phyloP scores from a whole-genome alignment of 2,888 invertebrate species.

The Himalopsyche tibetana region DNA sequence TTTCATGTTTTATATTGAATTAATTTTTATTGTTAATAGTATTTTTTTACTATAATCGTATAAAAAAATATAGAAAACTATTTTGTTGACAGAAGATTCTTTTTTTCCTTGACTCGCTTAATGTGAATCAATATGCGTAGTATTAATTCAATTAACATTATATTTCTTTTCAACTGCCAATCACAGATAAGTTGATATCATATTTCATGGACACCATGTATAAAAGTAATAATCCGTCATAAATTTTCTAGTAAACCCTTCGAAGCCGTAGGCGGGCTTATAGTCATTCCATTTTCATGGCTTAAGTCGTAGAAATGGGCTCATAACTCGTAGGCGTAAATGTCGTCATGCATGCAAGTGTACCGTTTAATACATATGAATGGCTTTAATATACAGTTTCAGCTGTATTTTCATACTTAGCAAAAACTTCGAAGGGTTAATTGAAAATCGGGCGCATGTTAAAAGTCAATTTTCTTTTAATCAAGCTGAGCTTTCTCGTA shows the following conservation, averaged over 20 bases:
- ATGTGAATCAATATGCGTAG: too few relatives aligned
- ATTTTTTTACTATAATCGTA: too few relatives aligned
- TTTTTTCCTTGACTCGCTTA: too few relatives aligned
- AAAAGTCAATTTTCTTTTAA: slow-evolving; percentile 13
- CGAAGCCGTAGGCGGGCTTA: slow-evolving; percentile 42
- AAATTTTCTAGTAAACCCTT: slow-evolving; percentile 41
- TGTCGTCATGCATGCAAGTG: slow-evolving; percentile 42
- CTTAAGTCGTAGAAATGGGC: slow-evolving; percentile 40
- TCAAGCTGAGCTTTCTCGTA: background rate
- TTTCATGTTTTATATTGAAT: too few relatives aligned
- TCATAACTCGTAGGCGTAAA: slow-evolving; percentile 42
- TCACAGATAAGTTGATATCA: background rate
- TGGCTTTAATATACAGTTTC: slow-evolving; percentile 19
- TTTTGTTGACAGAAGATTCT: too few relatives aligned
- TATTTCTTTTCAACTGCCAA: background rate
- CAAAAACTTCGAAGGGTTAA: slow-evolving; percentile 1
- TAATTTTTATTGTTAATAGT: too few relatives aligned
- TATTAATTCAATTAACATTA: background rate
- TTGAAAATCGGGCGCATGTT: background rate
- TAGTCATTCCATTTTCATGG: slow-evolving; percentile 43
- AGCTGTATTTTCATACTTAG: slow-evolving; percentile 17
- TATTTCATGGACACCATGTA: slow-evolving; percentile 36
- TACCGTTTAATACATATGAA: slow-evolving; percentile 18
- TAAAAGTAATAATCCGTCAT: slow-evolving; percentile 42
- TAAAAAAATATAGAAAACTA: too few relatives aligned